Evolutionary conservation across 2,797 vertebrate genomes (phyloP).

Genomic region (Tangara arthus): DNA sequence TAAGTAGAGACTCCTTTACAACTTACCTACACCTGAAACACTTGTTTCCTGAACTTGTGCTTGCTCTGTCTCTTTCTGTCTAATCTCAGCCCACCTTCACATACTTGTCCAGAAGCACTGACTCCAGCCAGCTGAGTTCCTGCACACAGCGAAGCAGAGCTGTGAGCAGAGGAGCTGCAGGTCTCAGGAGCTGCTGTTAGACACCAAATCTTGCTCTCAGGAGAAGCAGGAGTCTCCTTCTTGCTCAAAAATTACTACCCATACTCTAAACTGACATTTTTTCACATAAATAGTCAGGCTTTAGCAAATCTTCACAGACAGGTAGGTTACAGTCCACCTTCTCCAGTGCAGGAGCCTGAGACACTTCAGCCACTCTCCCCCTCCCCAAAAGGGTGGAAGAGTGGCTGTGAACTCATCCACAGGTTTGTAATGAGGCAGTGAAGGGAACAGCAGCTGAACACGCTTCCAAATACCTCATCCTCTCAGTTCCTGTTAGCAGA

Average conservation of each 20-base stretch:
- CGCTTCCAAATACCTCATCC: not conserved
- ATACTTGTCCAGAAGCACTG: not conserved
- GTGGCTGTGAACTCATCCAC: not conserved
- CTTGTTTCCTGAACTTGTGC: not conserved
- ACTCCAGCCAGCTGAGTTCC: not conserved
- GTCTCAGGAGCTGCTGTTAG: not conserved
- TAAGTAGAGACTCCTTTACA: not conserved
- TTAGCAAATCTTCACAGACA: not conserved
- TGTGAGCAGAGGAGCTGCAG: not conserved
- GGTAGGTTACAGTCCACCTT: not conserved
- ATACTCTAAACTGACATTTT: not conserved
- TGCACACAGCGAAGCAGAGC: not conserved
- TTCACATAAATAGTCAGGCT: not conserved
- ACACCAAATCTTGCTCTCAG: not conserved
- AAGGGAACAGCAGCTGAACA: not conserved
- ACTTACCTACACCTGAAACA: not conserved
- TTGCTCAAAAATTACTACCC: not conserved
- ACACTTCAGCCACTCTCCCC: not conserved
- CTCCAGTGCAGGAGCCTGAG: not conserved
- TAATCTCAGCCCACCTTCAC: not conserved
- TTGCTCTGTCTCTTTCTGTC: not conserved
- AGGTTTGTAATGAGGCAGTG: not conserved
- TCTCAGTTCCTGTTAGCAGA: not conserved
- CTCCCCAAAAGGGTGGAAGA: rapidly evolving
- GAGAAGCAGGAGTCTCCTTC: not conserved